Evolutionary conservation across 2,113 vertebrate species (phyloP), one percentile per base, ranked within the genome.

Genomic region (Ciconia maguari): DNA sequence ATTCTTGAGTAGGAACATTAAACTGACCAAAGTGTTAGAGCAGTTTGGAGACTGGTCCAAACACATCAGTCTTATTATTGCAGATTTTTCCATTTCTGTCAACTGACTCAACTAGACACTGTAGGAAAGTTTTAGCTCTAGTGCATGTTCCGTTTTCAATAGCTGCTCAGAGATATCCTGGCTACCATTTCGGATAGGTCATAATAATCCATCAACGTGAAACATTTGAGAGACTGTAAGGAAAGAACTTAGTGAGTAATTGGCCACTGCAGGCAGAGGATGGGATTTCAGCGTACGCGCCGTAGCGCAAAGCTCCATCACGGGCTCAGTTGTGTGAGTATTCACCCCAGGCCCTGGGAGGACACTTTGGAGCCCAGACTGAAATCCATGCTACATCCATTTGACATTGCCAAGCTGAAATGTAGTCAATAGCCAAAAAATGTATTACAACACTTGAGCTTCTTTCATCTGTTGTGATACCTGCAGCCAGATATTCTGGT

Each of bases 11-110:
- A 64, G 24, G 48, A 87, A 16, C 30, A 61, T 22, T 7, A 57
- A 72, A 79, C 62, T 5, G 34, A 32, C 24, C n/a, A 2, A 54
- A 51, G 21, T 6, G n/a, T 74, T 9, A 25, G 10, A 66, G 64
- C 32, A 62, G 36, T 36, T 46, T 81, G 74, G 58, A 81, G n/a
- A 54, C 7, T 8, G 12, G 29, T 76, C 46, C 29, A 32, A 71
- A 48, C 17, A 51, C 5, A 0, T 4, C 16, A 16, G 8, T 9
- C 8, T 12, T 7, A 3, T 4, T 44, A 10, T 7, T 75, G 60
- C 38, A 79, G 57, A 12, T 30, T 69, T 69, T n/a, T 42, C 25
- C 21, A 11, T 24, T 58, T 41, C 58, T 41, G 60, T 66, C 41
- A 70, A 54, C 7, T 34, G 46, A 34, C 68, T 51, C 69, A 42